Evolutionary conservation across 2,888 invertebrate genomes (phyloP).

Genomic region (Atethmia centrago): DNA sequence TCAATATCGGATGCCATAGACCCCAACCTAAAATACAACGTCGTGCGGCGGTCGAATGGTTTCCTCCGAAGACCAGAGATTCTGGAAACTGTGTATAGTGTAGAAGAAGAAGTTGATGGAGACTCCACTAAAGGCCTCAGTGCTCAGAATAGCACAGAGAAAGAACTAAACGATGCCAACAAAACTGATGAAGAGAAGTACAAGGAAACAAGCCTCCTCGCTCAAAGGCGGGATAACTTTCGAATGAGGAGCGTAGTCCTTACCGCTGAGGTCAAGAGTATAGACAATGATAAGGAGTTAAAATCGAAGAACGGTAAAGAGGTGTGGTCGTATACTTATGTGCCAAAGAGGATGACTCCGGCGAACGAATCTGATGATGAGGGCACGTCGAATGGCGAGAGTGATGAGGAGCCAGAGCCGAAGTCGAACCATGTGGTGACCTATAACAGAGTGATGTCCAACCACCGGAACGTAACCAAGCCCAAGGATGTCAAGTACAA

Average conservation of each 20-base stretch:
- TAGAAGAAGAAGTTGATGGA: constrained; percentile 95
- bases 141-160: constrained; percentile 89
- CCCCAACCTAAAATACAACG: constrained; percentile 94
- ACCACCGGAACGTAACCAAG: constrained; percentile 96
- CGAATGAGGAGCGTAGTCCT: constrained; percentile 86
- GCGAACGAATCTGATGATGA: constrained; percentile 86
- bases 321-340: constrained; percentile 88
- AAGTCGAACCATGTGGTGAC: constrained; percentile 92
- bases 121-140: constrained; percentile 89
- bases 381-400: constrained; percentile 84
- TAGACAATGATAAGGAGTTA: constrained; percentile 84
- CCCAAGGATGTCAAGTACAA: constrained; percentile 98
- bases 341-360: constrained; percentile 88
- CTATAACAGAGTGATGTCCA: constrained; percentile 97
- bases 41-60: constrained; percentile 93
- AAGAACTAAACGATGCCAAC: constrained; percentile 85
- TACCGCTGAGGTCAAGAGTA: constrained; percentile 86
- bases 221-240: constrained; percentile 88
- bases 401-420: constrained; percentile 84
- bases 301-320: constrained; percentile 79
- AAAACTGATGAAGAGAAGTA: constrained; percentile 89
- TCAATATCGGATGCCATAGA: constrained; percentile 97
- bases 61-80: constrained; percentile 95
- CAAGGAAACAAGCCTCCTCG: constrained; percentile 83
- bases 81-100: constrained; percentile 96